Evolutionary conservation across 2,888 invertebrate genomes (phyloP).

Genomic region (Craniophora ligustri): DNA sequence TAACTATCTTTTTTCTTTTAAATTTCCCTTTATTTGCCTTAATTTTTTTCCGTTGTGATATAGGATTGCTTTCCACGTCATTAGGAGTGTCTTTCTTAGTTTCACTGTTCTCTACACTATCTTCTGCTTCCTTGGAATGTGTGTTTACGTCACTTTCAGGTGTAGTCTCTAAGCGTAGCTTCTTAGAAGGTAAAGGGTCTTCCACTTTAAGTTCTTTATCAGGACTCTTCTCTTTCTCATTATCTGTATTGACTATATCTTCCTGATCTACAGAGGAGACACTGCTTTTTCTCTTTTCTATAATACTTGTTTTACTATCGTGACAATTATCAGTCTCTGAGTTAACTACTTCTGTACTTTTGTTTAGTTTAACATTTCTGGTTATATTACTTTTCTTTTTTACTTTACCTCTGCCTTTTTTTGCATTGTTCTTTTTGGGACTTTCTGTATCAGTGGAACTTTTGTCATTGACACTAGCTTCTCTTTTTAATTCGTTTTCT

Average conservation of each 20-base stretch:
- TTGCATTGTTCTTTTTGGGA: slow-evolving; percentile 72
- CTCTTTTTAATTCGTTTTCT: slow-evolving; percentile 68
- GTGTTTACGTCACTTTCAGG: slow-evolving; percentile 74
- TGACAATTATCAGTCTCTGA: slow-evolving; percentile 75
- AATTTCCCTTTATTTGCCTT: slow-evolving; percentile 82
- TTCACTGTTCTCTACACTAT: slow-evolving; percentile 65
- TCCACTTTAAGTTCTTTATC: slow-evolving; percentile 74
- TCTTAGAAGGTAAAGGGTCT: slow-evolving; percentile 79
- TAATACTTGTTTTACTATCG: slow-evolving; percentile 81
- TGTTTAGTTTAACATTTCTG: slow-evolving; percentile 68
- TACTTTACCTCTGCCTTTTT: slow-evolving; percentile 75
- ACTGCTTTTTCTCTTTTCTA: slow-evolving; percentile 82
- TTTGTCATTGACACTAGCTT: slow-evolving; percentile 73
- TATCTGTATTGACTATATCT: slow-evolving; percentile 64
- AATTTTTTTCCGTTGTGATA: slow-evolving; percentile 78
- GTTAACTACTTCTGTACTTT: slow-evolving; percentile 70
- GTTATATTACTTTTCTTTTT: slow-evolving; percentile 74
- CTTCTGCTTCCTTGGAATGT: slow-evolving; percentile 79
- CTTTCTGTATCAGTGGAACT: slow-evolving; percentile 72
- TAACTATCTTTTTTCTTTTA: slow-evolving; percentile 73
- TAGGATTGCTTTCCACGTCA: slow-evolving; percentile 55
- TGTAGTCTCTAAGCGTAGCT: slow-evolving; percentile 78
- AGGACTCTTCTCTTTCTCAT: slow-evolving; percentile 71
- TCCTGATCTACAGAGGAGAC: slow-evolving; percentile 81
- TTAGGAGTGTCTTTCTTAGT: slow-evolving; percentile 67